Base-by-base conservation (phyloP, 1,140 invertebrate genomes). In the Brachystomella parvula region DNA sequence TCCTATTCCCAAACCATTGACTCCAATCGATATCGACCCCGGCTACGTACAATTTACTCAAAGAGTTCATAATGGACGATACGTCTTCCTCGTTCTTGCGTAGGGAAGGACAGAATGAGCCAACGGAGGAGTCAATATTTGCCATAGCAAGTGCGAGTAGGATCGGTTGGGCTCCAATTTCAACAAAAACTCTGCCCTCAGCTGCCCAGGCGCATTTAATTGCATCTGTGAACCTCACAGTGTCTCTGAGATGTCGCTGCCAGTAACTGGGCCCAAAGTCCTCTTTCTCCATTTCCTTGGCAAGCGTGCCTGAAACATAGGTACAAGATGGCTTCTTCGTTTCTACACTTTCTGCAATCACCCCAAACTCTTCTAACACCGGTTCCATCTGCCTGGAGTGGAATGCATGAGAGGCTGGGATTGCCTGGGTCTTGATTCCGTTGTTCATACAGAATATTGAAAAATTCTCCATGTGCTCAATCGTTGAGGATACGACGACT, bases 101-200 rank as follows among this genome's bases (percentile, higher is more conserved):
- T 57, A n/a, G 60, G 32, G 32, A 66, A 63, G 26, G 35, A 28
- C 17, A 59, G 21, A 26, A 69, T 3, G 6, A 44, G 26, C 35
- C 57, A 59, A 57, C 35, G 21, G 0, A 30, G 32, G 21, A 53
- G 24, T 53, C 21, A 26, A 53, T 53, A 6, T 15, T 53, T 53
- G 9, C 58, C 58, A 60, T 60, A 3, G 29, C 58, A 9, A 60
- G 58, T 30, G 15, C 58, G 9, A 60, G 30, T 6, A 60, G 58
- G 17, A 60, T 56, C 26, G 58, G 26, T 35, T 19, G 31, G 9
- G 21, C 32, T 35, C 0, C 66, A 53, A 47, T 71, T 67, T 3
- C 60, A 21, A 66, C 69, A 9, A 71, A 26, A 63, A 68, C 68
- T n/a, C 35, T 44, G 0, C 69, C 61, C 3, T 57, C 26, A 1